A percentile compares a stretch with the other conserved stretches of the same genome.
Evolutionary conservation across 2,113 vertebrate species (phyloP).

Genomic region (rat (Rattus norvegicus)): DNA sequence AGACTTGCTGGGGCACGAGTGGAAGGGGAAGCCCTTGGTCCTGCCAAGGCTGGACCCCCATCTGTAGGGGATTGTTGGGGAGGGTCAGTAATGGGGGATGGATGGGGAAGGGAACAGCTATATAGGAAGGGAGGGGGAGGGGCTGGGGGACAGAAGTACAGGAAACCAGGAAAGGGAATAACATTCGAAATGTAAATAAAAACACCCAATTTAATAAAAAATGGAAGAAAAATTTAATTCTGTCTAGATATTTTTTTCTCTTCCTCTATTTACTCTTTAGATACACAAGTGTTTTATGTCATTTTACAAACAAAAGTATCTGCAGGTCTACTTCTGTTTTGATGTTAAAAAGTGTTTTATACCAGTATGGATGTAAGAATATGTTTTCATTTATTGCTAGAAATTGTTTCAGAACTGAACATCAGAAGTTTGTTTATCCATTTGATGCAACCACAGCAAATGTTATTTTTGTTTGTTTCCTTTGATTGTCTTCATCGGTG

Average conservation of each 20-base stretch:
- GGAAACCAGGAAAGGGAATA: too few species aligned
- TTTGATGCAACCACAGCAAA: not conserved
- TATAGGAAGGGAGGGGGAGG: too few species aligned
- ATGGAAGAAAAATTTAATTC: too few species aligned
- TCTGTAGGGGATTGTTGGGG: too few species aligned
- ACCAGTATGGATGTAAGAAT: not conserved
- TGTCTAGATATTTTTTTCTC: not conserved
- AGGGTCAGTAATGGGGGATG: too few species aligned
- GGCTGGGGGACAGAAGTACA: too few species aligned
- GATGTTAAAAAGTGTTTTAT: not conserved
- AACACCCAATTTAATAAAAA: too few species aligned
- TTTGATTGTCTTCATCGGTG: not conserved
- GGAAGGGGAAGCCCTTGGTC: too few species aligned
- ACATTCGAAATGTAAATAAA: too few species aligned
- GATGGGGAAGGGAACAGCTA: too few species aligned
- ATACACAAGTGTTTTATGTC: not conserved
- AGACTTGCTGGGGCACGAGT: too few species aligned
- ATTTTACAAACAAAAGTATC: not conserved
- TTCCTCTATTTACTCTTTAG: not conserved
- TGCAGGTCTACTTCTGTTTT: not conserved
- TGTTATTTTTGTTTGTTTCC: not conserved
- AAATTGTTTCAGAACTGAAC: not conserved
- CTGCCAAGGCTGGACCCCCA: too few species aligned
- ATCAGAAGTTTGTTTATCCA: not conserved
- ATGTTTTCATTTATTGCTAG: not conserved